Evolutionary conservation across 2,797 vertebrate genomes (phyloP).

Genomic region (Bradypodion ventrale): DNA sequence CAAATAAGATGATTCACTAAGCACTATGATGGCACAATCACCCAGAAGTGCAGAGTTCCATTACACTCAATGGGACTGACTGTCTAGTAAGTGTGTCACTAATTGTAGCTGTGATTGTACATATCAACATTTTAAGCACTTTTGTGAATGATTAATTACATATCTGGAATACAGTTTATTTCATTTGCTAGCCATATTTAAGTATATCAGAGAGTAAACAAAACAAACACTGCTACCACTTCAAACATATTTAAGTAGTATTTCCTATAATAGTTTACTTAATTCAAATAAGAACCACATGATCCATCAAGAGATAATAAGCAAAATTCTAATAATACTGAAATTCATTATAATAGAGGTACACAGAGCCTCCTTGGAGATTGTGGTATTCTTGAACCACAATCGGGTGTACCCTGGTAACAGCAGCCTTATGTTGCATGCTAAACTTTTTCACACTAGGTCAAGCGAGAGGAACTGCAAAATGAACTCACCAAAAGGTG

Average conservation of each 20-base stretch:
- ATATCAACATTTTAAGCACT: not conserved
- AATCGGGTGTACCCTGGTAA: no score
- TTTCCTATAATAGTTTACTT: not conserved
- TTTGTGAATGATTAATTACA: not conserved
- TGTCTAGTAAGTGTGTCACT: not conserved
- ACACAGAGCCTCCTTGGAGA: no score
- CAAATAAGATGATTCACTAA: not conserved
- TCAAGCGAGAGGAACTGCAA: no score
- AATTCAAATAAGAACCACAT: not conserved
- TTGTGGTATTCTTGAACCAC: no score
- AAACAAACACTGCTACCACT: no score
- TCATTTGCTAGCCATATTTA: not conserved
- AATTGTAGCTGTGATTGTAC: not conserved
- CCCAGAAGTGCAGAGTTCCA: not conserved
- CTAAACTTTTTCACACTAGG: no score
- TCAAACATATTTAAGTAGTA: not conserved
- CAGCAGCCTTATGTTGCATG: no score
- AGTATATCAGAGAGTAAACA: no score
- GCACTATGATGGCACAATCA: not conserved
- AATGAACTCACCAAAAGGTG: no score
- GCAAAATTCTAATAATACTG: not conserved
- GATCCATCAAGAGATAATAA: not conserved
- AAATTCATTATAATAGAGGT: not conserved
- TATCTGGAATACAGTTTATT: conserved; percentile 8
- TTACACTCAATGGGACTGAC: not conserved